Evolutionary conservation across 2,113 vertebrate genomes (phyloP).

Genomic region (Thamnophis sirtalis): DNA sequence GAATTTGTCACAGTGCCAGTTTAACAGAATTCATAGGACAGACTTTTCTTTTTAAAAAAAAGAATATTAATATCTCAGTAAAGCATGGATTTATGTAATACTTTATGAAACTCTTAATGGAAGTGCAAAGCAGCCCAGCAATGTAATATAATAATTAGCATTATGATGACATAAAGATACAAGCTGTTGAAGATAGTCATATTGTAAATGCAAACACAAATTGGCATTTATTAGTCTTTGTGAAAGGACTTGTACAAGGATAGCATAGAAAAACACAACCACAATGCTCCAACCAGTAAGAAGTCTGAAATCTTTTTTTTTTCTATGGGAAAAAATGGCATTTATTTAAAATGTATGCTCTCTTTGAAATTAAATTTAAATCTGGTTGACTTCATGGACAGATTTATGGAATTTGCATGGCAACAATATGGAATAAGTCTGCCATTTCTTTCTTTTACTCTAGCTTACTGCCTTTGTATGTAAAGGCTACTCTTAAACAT

Average conservation of each 20-base stretch:
- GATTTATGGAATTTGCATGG: neutral
- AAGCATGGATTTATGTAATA: neutral
- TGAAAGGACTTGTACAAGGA: neutral
- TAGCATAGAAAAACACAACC: neutral
- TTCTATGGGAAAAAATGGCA: neutral
- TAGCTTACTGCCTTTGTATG: neutral
- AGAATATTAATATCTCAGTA: constrained; percentile 8
- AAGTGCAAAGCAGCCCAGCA: neutral
- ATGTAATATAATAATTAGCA: constrained; percentile 3
- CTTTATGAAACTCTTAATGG: neutral
- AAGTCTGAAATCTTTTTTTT: neutral
- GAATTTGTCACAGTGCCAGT: constrained; percentile 18
- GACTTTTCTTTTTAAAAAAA: constrained; percentile 1
- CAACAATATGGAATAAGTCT: neutral
- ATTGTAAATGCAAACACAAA: neutral
- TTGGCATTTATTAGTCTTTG: neutral
- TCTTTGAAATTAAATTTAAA: neutral
- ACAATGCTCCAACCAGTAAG: neutral
- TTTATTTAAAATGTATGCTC: neutral
- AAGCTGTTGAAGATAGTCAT: neutral
- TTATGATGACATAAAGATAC: neutral
- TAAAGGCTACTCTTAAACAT: neutral
- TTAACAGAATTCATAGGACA: constrained; percentile 37
- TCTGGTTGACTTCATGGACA: neutral
- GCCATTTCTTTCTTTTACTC: neutral